Evolutionary conservation across 2,888 invertebrate species (phyloP), one percentile per base, ranked within the genome.

Genomic region (Chymomyza procnemis): DNA sequence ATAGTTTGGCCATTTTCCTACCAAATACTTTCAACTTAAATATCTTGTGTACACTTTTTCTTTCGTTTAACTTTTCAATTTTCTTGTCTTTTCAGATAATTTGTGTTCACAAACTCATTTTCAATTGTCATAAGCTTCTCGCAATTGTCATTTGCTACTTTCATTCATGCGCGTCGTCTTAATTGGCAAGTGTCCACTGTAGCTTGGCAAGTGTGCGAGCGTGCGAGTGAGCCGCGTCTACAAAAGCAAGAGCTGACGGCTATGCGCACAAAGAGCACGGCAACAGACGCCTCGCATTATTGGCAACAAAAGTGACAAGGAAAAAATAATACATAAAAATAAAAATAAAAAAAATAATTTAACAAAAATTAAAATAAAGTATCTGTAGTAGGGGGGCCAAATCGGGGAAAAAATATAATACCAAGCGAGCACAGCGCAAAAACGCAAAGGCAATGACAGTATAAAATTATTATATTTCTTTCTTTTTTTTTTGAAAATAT

Each of bases 371-470:
- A 54, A 48, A 34, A 19, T 18, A 22, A 19, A 22, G 22, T 54
- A 54, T 54, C 14, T 22, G 50, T 50, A 19, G 47, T 19, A 50
- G 48, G 50, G 1, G 3, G 47, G 16, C 47, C 8, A 57, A 61
- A 66, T n/a, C n/a, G n/a, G n/a, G n/a, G n/a, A 8, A 41, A 22
- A 55, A 55, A 41, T 55, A 12, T 21, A 50, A 57, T 47, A 60
- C 16, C 9, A 52, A 16, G 12, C 26, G 8, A 9, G 14, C 14
- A 54, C 22, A 19, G 54, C 54, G 19, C 16, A 21, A 19, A 73
- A 79, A 74, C 56, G 59, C 65, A 41, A 60, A 74, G 62, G 73
- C 73, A 73, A 74, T 73, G 73, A 73, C 73, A 74, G 74, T 74
- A 73, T 74, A 63, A 64, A 73, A 69, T n/a, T n/a, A 74, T 74